A percentile compares a stretch with the other conserved stretches of the same genome.
These are phyloP conservation scores for Caiman crocodilus DNA, from an alignment of 2,797 vertebrate genomes.

Conservation along the genomic window DNA sequence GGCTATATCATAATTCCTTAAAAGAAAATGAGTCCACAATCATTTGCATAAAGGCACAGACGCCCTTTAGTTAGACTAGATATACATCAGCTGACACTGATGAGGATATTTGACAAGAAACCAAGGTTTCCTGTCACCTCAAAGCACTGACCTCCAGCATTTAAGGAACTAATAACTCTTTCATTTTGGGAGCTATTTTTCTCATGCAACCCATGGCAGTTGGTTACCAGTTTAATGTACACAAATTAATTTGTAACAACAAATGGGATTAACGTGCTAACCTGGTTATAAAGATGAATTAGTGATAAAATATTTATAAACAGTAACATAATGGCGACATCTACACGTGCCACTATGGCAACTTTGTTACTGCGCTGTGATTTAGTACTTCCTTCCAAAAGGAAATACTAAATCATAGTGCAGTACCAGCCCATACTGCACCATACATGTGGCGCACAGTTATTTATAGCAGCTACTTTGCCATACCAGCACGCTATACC, in stretches of 20 bases:
- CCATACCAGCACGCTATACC: too few relatives aligned
- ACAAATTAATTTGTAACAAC: constrained; percentile 31
- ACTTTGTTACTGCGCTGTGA: too few relatives aligned
- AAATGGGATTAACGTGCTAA: constrained; percentile 31
- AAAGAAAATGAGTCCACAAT: constrained; percentile 39
- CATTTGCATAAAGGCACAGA: constrained; percentile 1
- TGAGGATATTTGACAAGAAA: constrained; percentile 63
- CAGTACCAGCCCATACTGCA: too few relatives aligned
- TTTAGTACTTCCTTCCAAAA: too few relatives aligned
- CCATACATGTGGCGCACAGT: too few relatives aligned
- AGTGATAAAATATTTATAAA: neutral
- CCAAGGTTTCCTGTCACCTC: constrained; percentile 72
- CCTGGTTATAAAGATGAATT: neutral
- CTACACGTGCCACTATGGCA: too few relatives aligned
- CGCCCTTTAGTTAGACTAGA: constrained; percentile 34
- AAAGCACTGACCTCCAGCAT: constrained; percentile 72
- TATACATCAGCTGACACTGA: constrained; percentile 68
- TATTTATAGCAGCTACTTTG: too few relatives aligned
- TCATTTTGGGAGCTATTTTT: constrained; percentile 58
- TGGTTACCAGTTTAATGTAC: constrained; percentile 50
- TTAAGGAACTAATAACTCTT: constrained; percentile 74
- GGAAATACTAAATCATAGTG: too few relatives aligned
- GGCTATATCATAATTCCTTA: constrained; percentile 20
- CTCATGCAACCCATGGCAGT: constrained; percentile 51
- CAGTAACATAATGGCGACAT: neutral